Percentiles rank a stretch among this genome's conserved stretches.
Evolutionary conservation across 2,888 invertebrate genomes (phyloP).

Genomic region (Parnassius mnemosyne): DNA sequence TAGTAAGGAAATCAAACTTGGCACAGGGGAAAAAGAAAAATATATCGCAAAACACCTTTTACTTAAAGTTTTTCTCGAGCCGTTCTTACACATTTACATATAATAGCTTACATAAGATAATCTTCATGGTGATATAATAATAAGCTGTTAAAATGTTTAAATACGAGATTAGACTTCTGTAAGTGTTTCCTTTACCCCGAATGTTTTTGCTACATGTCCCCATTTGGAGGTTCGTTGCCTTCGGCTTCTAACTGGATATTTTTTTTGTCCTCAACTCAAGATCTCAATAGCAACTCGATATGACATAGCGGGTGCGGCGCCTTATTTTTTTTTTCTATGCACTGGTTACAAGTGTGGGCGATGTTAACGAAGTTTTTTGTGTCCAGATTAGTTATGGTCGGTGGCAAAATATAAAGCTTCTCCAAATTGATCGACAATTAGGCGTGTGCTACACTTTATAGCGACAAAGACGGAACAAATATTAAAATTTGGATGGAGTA

Average conservation of each 20-base stretch:
- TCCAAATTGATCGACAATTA: slow-evolving; percentile 34
- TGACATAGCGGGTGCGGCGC: slow-evolving; percentile 48
- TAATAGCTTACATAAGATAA: too few species aligned
- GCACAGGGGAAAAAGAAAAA: too few species aligned
- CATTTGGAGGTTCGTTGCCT: slow-evolving; percentile 63
- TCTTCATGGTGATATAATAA: neutral
- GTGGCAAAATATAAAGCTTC: slow-evolving; percentile 37
- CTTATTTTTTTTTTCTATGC: slow-evolving; percentile 40
- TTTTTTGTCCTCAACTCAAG: slow-evolving; percentile 49
- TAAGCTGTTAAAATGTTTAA: neutral
- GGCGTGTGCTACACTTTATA: slow-evolving; percentile 26
- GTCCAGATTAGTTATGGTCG: slow-evolving; percentile 41
- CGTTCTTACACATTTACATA: too few species aligned
- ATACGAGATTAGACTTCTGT: neutral
- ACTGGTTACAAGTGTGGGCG: slow-evolving; percentile 30
- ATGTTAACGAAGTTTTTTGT: slow-evolving; percentile 50
- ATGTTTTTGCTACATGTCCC: slow-evolving; percentile 58
- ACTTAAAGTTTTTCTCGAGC: too few species aligned
- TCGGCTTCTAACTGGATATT: slow-evolving; percentile 64
- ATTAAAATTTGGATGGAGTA: slow-evolving; percentile 25
- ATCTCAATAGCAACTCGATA: slow-evolving; percentile 49
- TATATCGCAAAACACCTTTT: too few species aligned
- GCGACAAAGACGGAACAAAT: slow-evolving; percentile 24
- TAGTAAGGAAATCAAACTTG: too few species aligned
- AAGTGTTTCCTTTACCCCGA: slow-evolving; percentile 29